Evolutionary conservation across 2,113 vertebrate genomes (phyloP).

Genomic region (Hippoglossus stenolepis): DNA sequence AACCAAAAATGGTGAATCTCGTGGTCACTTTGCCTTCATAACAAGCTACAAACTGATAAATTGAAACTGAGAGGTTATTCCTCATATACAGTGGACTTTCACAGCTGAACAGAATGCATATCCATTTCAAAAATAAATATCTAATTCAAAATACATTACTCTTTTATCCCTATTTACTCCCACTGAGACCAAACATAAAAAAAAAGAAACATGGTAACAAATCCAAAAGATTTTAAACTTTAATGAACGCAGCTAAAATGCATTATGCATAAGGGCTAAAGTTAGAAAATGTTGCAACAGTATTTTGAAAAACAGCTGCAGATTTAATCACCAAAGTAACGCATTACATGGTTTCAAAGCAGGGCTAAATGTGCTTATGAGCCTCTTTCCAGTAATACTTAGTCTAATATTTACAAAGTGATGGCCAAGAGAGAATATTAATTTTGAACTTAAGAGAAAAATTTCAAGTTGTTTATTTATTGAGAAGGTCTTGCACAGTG

Average conservation of each 20-base stretch:
- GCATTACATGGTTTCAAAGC: slow-evolving; percentile 47
- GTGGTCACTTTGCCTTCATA: slow-evolving; percentile 15
- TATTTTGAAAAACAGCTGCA: slow-evolving; percentile 42
- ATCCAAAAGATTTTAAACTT: slow-evolving; percentile 22
- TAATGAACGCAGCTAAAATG: slow-evolving; percentile 14
- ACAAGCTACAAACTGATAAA: too few species aligned
- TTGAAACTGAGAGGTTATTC: background rate
- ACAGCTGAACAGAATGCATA: background rate
- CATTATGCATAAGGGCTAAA: slow-evolving; percentile 32
- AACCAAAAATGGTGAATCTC: slow-evolving; percentile 11
- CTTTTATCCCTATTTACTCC: slow-evolving; percentile 32
- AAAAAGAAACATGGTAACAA: slow-evolving; percentile 24
- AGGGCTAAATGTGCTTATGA: slow-evolving; percentile 38
- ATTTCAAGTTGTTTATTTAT: slow-evolving; percentile 50
- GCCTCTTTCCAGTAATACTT: slow-evolving; percentile 33
- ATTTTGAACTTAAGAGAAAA: slow-evolving; percentile 48
- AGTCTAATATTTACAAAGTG: slow-evolving; percentile 57
- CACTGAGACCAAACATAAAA: slow-evolving; percentile 16
- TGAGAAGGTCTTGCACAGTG: slow-evolving; percentile 10
- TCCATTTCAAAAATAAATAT: too few species aligned
- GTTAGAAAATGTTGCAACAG: slow-evolving; percentile 33
- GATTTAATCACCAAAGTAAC: slow-evolving; percentile 39
- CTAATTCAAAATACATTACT: slow-evolving; percentile 6
- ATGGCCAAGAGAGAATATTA: slow-evolving; percentile 53
- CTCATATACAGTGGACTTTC: background rate